These are phyloP conservation scores for Holocentrus rufus DNA, from an alignment of 2,797 vertebrate species.

Conservation along the genomic window DNA sequence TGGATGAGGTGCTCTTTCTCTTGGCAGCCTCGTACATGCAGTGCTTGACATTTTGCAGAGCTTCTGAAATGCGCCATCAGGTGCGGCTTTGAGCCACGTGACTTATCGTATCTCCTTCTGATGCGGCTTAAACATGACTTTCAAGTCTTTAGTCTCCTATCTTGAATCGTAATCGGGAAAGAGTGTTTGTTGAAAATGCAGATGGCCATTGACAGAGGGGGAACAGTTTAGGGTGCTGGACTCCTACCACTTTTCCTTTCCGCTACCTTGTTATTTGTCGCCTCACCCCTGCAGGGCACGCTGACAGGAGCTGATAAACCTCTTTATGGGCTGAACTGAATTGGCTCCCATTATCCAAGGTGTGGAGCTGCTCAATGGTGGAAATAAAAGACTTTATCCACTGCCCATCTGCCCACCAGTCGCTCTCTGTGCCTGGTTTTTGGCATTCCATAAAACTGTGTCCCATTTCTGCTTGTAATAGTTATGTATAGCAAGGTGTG, in stretches of 20 bases:
- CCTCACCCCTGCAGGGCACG: slow-evolving; percentile 81
- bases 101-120: slow-evolving; percentile 53
- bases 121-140: slow-evolving; percentile 63
- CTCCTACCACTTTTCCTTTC: slow-evolving; percentile 76
- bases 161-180: slow-evolving; percentile 68
- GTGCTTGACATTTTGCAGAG: slow-evolving; percentile 61
- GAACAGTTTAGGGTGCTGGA: slow-evolving; percentile 75
- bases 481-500: slow-evolving; percentile 44
- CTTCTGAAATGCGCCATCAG: slow-evolving; percentile 33
- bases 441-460: slow-evolving; percentile 63
- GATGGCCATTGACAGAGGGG: slow-evolving; percentile 71
- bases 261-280: slow-evolving; percentile 81
- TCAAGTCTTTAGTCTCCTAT: slow-evolving; percentile 64
- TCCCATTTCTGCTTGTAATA: slow-evolving; percentile 68
- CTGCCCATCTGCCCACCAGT: slow-evolving; percentile 77
- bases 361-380: slow-evolving; percentile 81
- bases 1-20: background rate
- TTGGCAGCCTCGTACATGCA: slow-evolving; percentile 27
- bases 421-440: slow-evolving; percentile 67
- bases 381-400: slow-evolving; percentile 81
- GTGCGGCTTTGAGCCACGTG: slow-evolving; percentile 51
- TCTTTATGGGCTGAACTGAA: slow-evolving; percentile 84
- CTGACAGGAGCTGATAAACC: slow-evolving; percentile 85
- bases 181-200: slow-evolving; percentile 75
- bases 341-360: slow-evolving; percentile 85